phyloP scores from a whole-genome alignment of 2,888 invertebrate genomes.

The Rotaria magnacalcarata region DNA sequence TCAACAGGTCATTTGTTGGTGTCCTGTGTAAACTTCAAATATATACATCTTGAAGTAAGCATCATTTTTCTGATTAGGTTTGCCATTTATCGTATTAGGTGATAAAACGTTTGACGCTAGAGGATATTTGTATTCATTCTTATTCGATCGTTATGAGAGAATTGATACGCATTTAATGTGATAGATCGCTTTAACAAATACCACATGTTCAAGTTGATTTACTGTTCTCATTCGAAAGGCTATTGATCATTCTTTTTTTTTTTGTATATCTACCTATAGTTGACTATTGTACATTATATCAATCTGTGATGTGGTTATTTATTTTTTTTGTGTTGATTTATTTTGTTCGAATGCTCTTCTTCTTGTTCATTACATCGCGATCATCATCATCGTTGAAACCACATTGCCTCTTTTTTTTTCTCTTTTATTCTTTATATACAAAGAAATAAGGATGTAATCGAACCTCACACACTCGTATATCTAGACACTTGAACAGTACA shows the following conservation, averaged over 20 bases:
- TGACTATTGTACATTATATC: neutral
- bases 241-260: neutral
- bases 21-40: constrained; percentile 14
- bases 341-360: neutral
- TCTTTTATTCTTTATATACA: neutral
- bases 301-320: neutral
- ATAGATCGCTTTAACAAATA: constrained; percentile 14
- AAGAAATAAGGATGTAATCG: constrained; percentile 1
- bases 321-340: neutral
- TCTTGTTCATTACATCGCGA: neutral
- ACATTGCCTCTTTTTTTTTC: neutral
- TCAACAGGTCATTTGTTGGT: neutral
- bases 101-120: constrained; percentile 1
- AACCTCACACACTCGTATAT: neutral
- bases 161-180: neutral
- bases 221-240: neutral
- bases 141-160: neutral
- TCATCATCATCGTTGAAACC: neutral
- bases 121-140: constrained; percentile 14
- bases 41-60: neutral
- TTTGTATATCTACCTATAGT: neutral
- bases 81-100: neutral
- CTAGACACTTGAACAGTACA: constrained; percentile 5
- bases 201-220: constrained; percentile 8
- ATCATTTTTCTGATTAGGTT: constrained; percentile 1